Evolutionary conservation across 2,113 vertebrate species (phyloP).

Genomic region (human): GRCh38 chr6:91064501-91065000

Average conservation of each 20-base stretch:
- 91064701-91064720: slow-evolving; percentile 8
- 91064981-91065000: background rate
- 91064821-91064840: slow-evolving; percentile 5
- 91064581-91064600: slow-evolving; percentile 48
- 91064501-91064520: background rate
- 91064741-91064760: slow-evolving; percentile 35
- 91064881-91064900: background rate
- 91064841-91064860: slow-evolving; percentile 18
- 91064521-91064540: background rate
- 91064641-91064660: slow-evolving; percentile 49
- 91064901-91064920: slow-evolving; percentile 9
- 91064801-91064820: background rate
- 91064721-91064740: background rate
- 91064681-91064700: slow-evolving; percentile 30
- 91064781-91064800: background rate
- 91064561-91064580: slow-evolving; percentile 37
- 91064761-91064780: background rate
- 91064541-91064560: slow-evolving; percentile 9
- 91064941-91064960: background rate
- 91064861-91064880: background rate
- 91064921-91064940: background rate
- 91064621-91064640: slow-evolving; percentile 38
- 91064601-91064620: slow-evolving; percentile 10
- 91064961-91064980: background rate
- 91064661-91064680: slow-evolving; percentile 36